phyloP scores from a whole-genome alignment of 2,797 vertebrate species.

The Mus spretus region DNA sequence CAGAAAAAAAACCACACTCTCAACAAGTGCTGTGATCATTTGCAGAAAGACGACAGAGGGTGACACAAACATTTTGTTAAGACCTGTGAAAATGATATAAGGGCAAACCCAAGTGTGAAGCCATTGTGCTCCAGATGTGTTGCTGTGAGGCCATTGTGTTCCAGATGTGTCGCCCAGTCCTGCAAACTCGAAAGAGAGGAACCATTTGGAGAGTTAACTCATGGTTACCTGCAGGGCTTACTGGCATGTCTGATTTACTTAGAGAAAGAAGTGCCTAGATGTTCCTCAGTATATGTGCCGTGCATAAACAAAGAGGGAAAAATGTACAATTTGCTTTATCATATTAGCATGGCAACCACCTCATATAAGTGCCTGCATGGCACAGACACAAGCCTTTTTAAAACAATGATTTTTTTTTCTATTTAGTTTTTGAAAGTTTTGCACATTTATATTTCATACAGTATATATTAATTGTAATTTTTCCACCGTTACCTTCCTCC shows the following conservation, averaged over 20 bases:
- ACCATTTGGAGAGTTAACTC: not conserved
- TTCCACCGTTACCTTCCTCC: not conserved
- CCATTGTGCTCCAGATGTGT: not conserved
- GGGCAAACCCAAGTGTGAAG: not conserved
- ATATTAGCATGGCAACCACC: not conserved
- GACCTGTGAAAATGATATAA: constrained; percentile 40
- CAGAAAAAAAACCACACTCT: constrained; percentile 34
- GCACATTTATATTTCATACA: not conserved
- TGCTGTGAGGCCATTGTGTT: not conserved
- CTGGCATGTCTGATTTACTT: not conserved
- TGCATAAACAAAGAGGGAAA: not conserved
- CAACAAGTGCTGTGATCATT: not conserved
- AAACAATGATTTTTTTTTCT: not conserved
- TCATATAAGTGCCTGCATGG: too few relatives aligned
- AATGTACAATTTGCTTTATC: not conserved
- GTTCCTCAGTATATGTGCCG: not conserved
- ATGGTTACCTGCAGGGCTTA: not conserved
- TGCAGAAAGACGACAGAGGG: not conserved
- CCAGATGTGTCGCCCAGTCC: not conserved
- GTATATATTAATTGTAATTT: not conserved
- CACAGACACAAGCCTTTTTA: not conserved
- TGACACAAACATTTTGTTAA: constrained; percentile 22
- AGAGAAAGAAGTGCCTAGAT: not conserved
- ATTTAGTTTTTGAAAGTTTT: not conserved
- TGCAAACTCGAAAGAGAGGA: not conserved